Evolutionary conservation across 2,113 vertebrate genomes (phyloP).

Genomic region (Coptodon bakossiorum): DNA sequence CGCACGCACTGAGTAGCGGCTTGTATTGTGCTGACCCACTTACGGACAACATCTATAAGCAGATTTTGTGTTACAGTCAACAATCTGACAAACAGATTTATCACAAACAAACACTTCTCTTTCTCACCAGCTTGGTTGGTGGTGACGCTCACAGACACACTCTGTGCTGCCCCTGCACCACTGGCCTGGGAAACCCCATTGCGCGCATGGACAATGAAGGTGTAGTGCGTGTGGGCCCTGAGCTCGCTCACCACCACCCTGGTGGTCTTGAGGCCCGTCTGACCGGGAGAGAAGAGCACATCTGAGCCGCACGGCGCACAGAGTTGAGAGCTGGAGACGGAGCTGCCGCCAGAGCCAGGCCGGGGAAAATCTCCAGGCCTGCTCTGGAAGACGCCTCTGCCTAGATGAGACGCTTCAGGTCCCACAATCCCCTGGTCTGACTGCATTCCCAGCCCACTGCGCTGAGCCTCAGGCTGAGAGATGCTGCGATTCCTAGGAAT

Average conservation of each 20-base stretch:
- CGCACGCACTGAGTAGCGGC: constrained; percentile 15
- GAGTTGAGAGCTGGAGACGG: constrained; percentile 59
- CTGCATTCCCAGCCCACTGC: constrained; percentile 46
- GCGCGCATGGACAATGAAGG: constrained; percentile 87
- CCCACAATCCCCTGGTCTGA: constrained; percentile 60
- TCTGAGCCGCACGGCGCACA: constrained; percentile 85
- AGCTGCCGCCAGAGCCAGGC: not conserved
- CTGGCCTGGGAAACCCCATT: constrained; percentile 88
- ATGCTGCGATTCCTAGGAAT: constrained; percentile 28
- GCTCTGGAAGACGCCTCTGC: constrained; percentile 45
- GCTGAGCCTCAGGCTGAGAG: constrained; percentile 27
- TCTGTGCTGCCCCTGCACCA: constrained; percentile 81
- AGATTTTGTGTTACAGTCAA: constrained; percentile 17
- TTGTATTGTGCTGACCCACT: constrained; percentile 46
- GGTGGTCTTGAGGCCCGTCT: constrained; percentile 78
- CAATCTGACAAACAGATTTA: constrained; percentile 3
- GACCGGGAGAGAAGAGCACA: constrained; percentile 86
- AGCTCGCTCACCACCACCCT: constrained; percentile 94
- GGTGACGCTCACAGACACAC: constrained; percentile 91
- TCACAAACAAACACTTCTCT: not conserved
- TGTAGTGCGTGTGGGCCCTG: constrained; percentile 93
- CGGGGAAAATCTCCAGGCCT: constrained; percentile 18
- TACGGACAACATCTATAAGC: constrained; percentile 3
- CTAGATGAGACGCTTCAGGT: constrained; percentile 28
- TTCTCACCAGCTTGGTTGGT: constrained; percentile 97